Conservation (phyloP, 2,888 invertebrate genomes). For the Coleophora flavipennella region DNA sequence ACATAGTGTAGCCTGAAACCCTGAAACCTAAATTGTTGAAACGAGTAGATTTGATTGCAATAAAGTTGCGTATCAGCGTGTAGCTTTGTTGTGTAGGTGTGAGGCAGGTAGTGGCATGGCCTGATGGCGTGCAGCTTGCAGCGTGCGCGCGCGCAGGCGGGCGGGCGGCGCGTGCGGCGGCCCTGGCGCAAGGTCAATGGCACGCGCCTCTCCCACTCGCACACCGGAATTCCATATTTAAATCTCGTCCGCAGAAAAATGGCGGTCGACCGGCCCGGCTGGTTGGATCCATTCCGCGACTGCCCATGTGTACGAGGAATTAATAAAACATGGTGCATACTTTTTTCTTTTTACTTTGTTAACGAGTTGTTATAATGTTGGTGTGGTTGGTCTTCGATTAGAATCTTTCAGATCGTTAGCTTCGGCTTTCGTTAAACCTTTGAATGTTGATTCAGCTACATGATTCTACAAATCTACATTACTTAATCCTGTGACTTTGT, state of each 20-base stretch:
- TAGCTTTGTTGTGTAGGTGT: too few species aligned
- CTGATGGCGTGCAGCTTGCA: conserved; percentile 10
- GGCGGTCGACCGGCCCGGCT: conserved; percentile 57
- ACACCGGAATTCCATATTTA: conserved; percentile 74
- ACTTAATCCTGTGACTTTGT: too few species aligned
- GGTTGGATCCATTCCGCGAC: conserved; percentile 61
- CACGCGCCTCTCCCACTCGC: conserved; percentile 69
- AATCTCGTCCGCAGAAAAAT: conserved; percentile 73
- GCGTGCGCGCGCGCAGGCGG: conserved; percentile 23
- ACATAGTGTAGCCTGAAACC: too few species aligned
- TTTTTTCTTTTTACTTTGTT: conserved; percentile 55
- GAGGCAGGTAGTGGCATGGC: conserved; percentile 1
- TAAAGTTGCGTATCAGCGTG: conserved; percentile 1
- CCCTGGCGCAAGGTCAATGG: conserved; percentile 70
- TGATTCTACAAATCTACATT: too few species aligned
- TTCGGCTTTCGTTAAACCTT: too few species aligned
- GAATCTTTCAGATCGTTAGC: conserved; percentile 47
- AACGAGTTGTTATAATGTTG: conserved; percentile 45
- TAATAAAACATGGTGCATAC: conserved; percentile 65
- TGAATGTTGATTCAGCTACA: too few species aligned
- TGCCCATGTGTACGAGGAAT: conserved; percentile 62
- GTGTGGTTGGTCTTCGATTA: conserved; percentile 37
- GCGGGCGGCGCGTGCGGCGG: conserved; percentile 31
- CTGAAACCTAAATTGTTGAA: too few species aligned
- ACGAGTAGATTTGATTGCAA: neutral